Evolutionary conservation across 2,797 vertebrate genomes (phyloP), one percentile per base, ranked within the genome.

Genomic region (Chloroceryle inda): DNA sequence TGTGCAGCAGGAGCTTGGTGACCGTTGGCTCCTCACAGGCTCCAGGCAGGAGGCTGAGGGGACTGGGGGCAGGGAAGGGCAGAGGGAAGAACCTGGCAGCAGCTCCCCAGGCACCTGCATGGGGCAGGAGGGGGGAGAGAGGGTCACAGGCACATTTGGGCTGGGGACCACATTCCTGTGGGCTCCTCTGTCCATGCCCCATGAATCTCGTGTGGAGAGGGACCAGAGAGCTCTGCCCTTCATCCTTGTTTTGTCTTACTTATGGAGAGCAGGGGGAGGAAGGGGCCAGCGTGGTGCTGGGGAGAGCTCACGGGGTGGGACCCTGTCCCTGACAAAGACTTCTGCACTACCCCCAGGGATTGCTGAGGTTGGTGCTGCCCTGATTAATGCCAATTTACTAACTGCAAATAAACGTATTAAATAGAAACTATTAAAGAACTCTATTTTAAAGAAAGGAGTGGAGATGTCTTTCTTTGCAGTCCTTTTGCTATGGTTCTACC

Each of bases 341-440:
- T 44, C 92, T 93, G 87, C 82, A 22, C 59, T 84, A 2, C 59
- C 71, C 91, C 81, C 22, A 2, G 2, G 79, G 84, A 7, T 66
- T 74, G 59, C 89, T 73, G 88, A 96, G 92, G 80, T 88, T 90
- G 2, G 0, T 89, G 95, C 92, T 94, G 94, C 96, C 95, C 79
- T 11, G 47, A 42, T 96, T 73, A 96, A 97, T 97, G 95, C 97
- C 95, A 82, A 92, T 94, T 98, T 97, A 98, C 98, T 98, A 97
- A 98, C 95, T 97, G 95, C 97, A 97, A 97, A 95, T 97, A 96
- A 98, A 97, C 92, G 0, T 88, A 97, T 94, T 97, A 85, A 96
- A 97, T 98, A 97, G 97, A 98, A 97, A 96, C 97, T 97, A 98
- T 98, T 98, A 98, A 98, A 98, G 94, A 97, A 98, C 49, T 98